Evolutionary conservation across 2,113 vertebrate genomes (phyloP).

Genomic region (Eurypyga helias): DNA sequence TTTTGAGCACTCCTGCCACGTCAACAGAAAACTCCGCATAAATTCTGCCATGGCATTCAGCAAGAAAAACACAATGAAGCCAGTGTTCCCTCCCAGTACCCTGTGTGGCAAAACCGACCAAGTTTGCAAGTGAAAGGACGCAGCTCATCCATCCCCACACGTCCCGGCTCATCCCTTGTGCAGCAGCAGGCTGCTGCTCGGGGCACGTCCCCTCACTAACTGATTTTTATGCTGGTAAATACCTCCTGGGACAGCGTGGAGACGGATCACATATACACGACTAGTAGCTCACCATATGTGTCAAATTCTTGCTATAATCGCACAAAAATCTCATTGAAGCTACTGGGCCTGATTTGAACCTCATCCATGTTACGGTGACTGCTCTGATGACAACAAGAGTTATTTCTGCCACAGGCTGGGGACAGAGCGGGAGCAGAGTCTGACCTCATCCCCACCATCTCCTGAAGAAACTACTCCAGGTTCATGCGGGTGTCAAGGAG

Average conservation of each 20-base stretch:
- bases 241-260: background rate
- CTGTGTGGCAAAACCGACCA: background rate
- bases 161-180: background rate
- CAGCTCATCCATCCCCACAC: background rate
- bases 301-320: slow-evolving; percentile 38
- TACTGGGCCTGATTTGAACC: slow-evolving; percentile 10
- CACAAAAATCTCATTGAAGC: slow-evolving; percentile 58
- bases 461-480: background rate
- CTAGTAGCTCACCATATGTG: background rate
- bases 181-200: background rate
- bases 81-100: background rate
- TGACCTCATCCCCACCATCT: background rate
- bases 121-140: background rate
- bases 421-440: background rate
- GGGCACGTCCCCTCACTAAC: background rate
- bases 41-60: background rate
- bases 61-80: background rate
- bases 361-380: background rate
- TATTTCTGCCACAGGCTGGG: slow-evolving; percentile 20
- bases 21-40: background rate
- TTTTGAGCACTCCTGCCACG: background rate
- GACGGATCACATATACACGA: background rate
- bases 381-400: background rate
- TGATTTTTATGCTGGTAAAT: slow-evolving; percentile 19
- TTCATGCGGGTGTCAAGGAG: background rate